Conservation (phyloP, 2,888 invertebrate species). For the Leptinotarsa haldemani region DNA sequence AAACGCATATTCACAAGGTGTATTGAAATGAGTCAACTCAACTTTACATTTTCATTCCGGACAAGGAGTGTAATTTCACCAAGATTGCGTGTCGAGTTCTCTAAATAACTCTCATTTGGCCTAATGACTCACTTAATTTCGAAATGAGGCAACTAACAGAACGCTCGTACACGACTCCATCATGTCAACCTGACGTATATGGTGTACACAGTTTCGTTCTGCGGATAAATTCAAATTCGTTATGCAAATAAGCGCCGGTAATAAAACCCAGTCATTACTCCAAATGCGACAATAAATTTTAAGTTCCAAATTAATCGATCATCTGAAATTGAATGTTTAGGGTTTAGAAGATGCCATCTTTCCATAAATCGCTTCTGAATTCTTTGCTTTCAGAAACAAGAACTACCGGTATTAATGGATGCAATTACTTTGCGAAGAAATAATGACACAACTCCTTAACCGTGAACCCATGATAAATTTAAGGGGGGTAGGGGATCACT, state of each 20-base stretch:
- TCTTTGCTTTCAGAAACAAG: too few species aligned
- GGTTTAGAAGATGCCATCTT: too few species aligned
- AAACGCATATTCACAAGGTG: too few species aligned
- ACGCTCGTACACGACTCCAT: not conserved
- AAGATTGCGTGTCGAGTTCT: not conserved
- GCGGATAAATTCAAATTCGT: not conserved
- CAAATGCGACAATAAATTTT: not conserved
- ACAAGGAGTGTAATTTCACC: not conserved
- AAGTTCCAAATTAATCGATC: not conserved
- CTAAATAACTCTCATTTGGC: constrained; percentile 1
- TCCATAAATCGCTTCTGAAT: too few species aligned
- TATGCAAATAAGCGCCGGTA: not conserved
- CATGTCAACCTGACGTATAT: not conserved
- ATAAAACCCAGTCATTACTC: not conserved
- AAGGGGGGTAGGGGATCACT: too few species aligned
- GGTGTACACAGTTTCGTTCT: not conserved
- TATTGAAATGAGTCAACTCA: too few species aligned
- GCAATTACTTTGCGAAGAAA: too few species aligned
- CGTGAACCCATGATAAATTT: too few species aligned
- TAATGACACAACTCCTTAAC: too few species aligned
- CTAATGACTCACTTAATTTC: constrained; percentile 2
- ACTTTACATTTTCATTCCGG: not conserved
- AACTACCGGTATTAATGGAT: too few species aligned
- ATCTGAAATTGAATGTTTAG: not conserved
- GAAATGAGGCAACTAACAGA: not conserved